A percentile compares a stretch with the other conserved stretches of the same genome.
Evolutionary conservation across 2,888 invertebrate species (phyloP).

Genomic region (Eupeodes latifasciatus): DNA sequence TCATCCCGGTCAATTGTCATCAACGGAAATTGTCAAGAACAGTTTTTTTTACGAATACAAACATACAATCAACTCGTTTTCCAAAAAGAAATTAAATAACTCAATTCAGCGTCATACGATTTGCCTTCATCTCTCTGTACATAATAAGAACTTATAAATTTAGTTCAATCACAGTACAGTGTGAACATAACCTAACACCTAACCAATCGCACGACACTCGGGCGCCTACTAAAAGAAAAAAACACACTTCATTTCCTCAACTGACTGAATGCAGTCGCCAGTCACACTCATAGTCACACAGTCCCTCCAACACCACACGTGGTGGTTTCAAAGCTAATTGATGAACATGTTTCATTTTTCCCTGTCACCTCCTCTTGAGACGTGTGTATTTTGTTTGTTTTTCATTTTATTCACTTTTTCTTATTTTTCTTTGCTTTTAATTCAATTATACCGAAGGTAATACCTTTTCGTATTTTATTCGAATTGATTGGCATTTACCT

Average conservation of each 20-base stretch:
- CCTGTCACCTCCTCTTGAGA: neutral
- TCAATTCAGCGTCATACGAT: no score
- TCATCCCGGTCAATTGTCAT: no score
- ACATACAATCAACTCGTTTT: no score
- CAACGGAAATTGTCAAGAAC: no score
- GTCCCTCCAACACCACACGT: no score
- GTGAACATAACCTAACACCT: conserved; percentile 14
- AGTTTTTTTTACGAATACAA: no score
- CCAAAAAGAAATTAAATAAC: no score
- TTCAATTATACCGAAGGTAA: conserved; percentile 68
- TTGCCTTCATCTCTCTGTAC: no score
- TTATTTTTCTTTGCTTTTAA: conserved; percentile 57
- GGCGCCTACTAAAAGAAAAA: neutral
- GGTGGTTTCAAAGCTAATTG: conserved; percentile 34
- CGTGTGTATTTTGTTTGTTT: neutral
- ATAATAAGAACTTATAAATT: neutral
- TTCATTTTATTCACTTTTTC: conserved; percentile 27
- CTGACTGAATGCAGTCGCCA: neutral
- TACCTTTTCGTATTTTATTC: conserved; percentile 42
- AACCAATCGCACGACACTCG: neutral
- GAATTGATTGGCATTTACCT: conserved; percentile 33
- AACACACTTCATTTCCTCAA: neutral
- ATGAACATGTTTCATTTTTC: conserved; percentile 26
- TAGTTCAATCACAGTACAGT: neutral
- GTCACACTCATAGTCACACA: neutral